phyloP scores from a whole-genome alignment of 2,113 vertebrate species.

The Gnathonemus longibarbis region DNA sequence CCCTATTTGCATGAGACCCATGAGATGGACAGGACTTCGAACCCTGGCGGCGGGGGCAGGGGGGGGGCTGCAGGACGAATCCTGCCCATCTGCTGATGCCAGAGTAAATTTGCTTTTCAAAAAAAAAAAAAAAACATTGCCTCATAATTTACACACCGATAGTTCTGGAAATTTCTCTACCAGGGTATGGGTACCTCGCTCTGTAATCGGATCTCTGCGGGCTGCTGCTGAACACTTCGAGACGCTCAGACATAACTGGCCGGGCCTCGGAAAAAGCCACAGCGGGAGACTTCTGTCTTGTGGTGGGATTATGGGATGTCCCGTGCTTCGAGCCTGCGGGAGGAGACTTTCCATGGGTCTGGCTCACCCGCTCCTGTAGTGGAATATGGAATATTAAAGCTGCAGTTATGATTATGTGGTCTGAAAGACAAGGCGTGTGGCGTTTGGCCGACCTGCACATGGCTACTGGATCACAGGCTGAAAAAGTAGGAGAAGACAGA shows the following conservation, averaged over 20 bases:
- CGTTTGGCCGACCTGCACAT: neutral
- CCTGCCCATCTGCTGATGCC: neutral
- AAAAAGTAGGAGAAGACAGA: neutral
- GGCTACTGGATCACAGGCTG: neutral
- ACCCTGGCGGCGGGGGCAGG: neutral
- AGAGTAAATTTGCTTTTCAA: neutral
- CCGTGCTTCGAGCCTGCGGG: neutral
- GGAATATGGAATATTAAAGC: neutral
- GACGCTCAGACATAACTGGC: neutral
- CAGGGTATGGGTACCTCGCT: neutral
- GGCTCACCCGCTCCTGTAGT: neutral
- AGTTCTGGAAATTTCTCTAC: neutral
- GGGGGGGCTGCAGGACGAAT: neutral
- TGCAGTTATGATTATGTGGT: neutral
- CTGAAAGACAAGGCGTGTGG: neutral
- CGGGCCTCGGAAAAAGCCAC: neutral
- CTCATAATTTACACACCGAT: neutral
- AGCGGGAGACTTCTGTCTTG: neutral
- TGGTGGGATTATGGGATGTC: neutral
- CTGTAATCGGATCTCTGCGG: neutral
- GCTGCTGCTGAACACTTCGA: neutral
- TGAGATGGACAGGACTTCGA: neutral
- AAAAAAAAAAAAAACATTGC: neutral
- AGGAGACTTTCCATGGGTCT: constrained; percentile 9
- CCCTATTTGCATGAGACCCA: neutral